These are phyloP conservation scores for Cataglyphis hispanica DNA, from an alignment of 1,140 invertebrate genomes.

Conservation along the genomic window DNA sequence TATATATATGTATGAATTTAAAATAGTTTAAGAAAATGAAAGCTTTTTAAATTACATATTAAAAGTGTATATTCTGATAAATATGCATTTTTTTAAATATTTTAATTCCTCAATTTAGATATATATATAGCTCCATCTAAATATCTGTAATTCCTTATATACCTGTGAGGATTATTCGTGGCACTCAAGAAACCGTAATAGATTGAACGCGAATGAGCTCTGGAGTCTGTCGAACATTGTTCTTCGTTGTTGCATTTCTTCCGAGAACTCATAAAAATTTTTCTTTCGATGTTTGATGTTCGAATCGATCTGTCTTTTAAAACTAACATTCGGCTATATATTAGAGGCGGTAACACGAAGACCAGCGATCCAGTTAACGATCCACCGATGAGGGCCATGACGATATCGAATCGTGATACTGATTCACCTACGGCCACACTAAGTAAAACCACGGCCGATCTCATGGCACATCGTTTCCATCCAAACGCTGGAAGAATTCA, in stretches of 20 bases:
- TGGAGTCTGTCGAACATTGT: slow-evolving; percentile 74
- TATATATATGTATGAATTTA: not conserved
- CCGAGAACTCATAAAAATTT: slow-evolving; percentile 72
- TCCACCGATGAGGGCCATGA: slow-evolving; percentile 95
- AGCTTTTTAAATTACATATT: not conserved
- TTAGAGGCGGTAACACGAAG: slow-evolving; percentile 94
- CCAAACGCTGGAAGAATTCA: slow-evolving; percentile 90
- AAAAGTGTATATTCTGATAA: not conserved
- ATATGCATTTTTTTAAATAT: not conserved
- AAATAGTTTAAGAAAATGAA: not conserved
- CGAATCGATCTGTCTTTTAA: slow-evolving; percentile 66
- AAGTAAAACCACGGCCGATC: slow-evolving; percentile 90
- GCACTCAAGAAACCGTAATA: slow-evolving; percentile 66
- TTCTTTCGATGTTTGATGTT: slow-evolving; percentile 60
- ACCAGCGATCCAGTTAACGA: slow-evolving; percentile 94
- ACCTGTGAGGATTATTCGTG: slow-evolving; percentile 53
- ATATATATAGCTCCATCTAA: too few relatives aligned
- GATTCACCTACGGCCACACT: slow-evolving; percentile 93
- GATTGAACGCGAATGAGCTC: slow-evolving; percentile 79
- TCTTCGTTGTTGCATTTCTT: slow-evolving; percentile 67
- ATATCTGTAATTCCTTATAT: not conserved
- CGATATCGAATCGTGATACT: slow-evolving; percentile 95
- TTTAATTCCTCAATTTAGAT: too few relatives aligned
- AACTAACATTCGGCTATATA: slow-evolving; percentile 88
- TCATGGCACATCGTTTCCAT: slow-evolving; percentile 91